phyloP scores from a whole-genome alignment of 2,888 invertebrate species.

The Dynastes hyllus region DNA sequence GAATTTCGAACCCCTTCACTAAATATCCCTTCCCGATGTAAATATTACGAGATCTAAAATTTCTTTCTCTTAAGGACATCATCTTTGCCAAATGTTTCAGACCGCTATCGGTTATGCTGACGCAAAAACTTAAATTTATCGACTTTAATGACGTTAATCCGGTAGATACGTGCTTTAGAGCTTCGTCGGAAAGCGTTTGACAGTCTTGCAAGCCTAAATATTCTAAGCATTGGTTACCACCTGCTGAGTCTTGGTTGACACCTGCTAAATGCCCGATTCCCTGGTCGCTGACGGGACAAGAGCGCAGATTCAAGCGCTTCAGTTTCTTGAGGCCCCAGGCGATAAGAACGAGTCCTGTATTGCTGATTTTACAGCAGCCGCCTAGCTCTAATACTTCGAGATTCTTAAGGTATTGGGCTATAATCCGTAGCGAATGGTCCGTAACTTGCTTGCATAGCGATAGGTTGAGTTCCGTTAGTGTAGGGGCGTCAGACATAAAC shows the following conservation, averaged over 20 bases:
- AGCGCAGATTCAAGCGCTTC: slow-evolving; percentile 88
- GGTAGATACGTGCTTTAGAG: slow-evolving; percentile 87
- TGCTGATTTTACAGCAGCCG: slow-evolving; percentile 93
- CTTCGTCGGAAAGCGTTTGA: slow-evolving; percentile 94
- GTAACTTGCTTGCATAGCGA: slow-evolving; percentile 96
- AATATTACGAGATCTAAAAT: slow-evolving; percentile 93
- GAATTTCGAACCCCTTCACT: slow-evolving; percentile 90
- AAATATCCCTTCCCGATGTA: slow-evolving; percentile 93
- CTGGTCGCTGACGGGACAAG: slow-evolving; percentile 92
- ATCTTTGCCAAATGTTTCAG: slow-evolving; percentile 91
- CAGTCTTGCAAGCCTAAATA: slow-evolving; percentile 94
- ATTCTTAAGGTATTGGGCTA: slow-evolving; percentile 89
- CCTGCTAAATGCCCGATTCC: slow-evolving; percentile 92
- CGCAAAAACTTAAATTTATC: slow-evolving; percentile 95
- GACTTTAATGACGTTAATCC: slow-evolving; percentile 88
- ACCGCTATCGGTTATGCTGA: slow-evolving; percentile 94
- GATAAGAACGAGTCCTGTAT: slow-evolving; percentile 88
- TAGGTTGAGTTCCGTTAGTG: slow-evolving; percentile 87
- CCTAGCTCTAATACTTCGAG: slow-evolving; percentile 91
- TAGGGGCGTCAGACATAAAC: slow-evolving; percentile 83
- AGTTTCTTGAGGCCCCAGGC: slow-evolving; percentile 92
- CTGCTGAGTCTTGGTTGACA: slow-evolving; percentile 77
- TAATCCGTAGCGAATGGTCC: slow-evolving; percentile 89
- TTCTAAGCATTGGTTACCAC: slow-evolving; percentile 85
- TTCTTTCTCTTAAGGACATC: slow-evolving; percentile 87